These are phyloP conservation scores for Microcebus murinus DNA, from an alignment of 2,113 vertebrate genomes.

Conservation along the genomic window DNA sequence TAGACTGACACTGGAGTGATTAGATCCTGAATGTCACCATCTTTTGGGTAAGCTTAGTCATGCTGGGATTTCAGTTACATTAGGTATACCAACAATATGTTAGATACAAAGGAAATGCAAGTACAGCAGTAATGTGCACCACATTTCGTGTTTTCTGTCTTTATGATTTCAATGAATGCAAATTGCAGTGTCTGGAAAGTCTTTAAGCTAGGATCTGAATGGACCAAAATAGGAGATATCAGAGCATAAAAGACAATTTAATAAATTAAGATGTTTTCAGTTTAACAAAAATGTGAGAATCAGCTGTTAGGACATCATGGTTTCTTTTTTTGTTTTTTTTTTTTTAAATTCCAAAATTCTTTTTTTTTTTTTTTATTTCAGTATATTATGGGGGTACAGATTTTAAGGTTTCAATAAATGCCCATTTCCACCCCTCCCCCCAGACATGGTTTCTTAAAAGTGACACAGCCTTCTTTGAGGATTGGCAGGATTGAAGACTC, in stretches of 20 bases:
- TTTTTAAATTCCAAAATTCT: too few relatives aligned
- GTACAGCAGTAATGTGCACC: background rate
- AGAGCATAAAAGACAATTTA: background rate
- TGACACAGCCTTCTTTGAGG: background rate
- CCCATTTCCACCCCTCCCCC: too few relatives aligned
- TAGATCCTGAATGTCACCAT: background rate
- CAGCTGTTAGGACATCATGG: background rate
- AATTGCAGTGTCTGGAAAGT: background rate
- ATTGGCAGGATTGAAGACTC: background rate
- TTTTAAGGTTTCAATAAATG: too few relatives aligned
- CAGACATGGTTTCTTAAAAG: background rate
- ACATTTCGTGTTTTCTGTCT: background rate
- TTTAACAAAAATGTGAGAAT: background rate
- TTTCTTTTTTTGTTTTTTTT: background rate
- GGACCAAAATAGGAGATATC: background rate
- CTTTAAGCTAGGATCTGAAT: background rate
- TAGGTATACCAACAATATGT: background rate
- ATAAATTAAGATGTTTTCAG: background rate
- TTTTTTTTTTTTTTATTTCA: too few relatives aligned
- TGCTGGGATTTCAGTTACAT: background rate
- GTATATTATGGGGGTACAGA: too few relatives aligned
- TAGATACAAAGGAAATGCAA: background rate
- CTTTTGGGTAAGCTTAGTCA: background rate
- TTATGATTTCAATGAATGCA: background rate
- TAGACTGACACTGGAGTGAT: background rate